Evolutionary conservation across 1,140 invertebrate species (phyloP).

Genomic region (Apis florea): DNA sequence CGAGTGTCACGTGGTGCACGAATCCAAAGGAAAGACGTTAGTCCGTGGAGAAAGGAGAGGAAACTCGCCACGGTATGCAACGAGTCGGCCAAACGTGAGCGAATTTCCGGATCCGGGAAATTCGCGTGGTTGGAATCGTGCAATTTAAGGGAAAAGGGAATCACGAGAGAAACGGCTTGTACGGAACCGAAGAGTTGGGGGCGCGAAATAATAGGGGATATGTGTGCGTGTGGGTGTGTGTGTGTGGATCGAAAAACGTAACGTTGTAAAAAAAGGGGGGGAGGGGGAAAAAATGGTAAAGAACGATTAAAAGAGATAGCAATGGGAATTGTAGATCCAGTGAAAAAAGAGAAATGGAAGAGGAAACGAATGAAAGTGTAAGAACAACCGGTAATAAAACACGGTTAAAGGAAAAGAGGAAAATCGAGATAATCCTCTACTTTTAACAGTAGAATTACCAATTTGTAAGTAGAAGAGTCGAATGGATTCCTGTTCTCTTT

Average conservation of each 20-base stretch:
- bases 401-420: no score
- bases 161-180: neutral
- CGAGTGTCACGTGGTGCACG: neutral
- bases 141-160: constrained; percentile 41
- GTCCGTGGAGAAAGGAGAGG: no score
- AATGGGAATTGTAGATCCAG: neutral
- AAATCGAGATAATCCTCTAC: no score
- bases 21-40: neutral
- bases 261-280: no score
- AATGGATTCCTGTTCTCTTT: no score
- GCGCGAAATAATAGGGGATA: neutral
- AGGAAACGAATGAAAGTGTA: neutral
- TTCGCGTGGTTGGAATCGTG: constrained; percentile 17
- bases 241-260: neutral
- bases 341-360: neutral
- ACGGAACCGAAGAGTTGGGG: constrained; percentile 24
- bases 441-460: no score
- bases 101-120: constrained; percentile 42
- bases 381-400: no score
- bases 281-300: no score
- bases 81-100: constrained; percentile 11
- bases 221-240: neutral
- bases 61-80: neutral
- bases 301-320: neutral
- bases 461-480: no score